Conservation (phyloP, 2,113 vertebrate genomes). For the Hippocampus guttulatus region DNA sequence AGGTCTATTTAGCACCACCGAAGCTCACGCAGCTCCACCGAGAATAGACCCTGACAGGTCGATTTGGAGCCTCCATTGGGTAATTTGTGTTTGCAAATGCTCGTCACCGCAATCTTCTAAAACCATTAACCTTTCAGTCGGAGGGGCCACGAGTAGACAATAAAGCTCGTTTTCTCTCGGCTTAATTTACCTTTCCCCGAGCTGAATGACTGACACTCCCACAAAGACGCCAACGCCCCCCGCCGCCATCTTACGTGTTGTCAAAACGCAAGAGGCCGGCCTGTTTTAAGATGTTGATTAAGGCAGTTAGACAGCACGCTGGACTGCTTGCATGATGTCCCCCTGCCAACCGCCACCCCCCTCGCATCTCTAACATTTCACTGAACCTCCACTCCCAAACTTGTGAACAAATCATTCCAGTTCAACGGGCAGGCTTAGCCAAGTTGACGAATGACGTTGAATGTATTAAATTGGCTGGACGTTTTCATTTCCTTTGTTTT, state of each 20-base stretch:
- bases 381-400: background rate
- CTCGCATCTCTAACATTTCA: background rate
- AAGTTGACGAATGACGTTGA: conserved; percentile 29
- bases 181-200: conserved; percentile 38
- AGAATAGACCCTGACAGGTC: conserved; percentile 5
- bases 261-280: too few relatives aligned
- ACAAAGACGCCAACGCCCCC: background rate
- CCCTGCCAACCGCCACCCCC: too few relatives aligned
- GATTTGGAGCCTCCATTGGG: conserved; percentile 37
- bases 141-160: conserved; percentile 17
- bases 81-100: conserved; percentile 39
- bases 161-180: conserved; percentile 33
- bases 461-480: conserved; percentile 53
- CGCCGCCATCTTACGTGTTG: too few relatives aligned
- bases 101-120: conserved; percentile 47
- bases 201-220: conserved; percentile 17
- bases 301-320: too few relatives aligned
- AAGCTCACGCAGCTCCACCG: conserved; percentile 27
- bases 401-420: conserved; percentile 39
- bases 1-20: conserved; percentile 22
- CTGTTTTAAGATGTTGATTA: too few relatives aligned
- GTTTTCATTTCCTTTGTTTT: conserved; percentile 33
- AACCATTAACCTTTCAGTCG: conserved; percentile 53
- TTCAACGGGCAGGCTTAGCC: conserved; percentile 60
- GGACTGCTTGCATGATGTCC: too few relatives aligned